These are phyloP conservation scores for Diabrotica undecimpunctata DNA, from an alignment of 1,140 invertebrate species.

Conservation along the genomic window DNA sequence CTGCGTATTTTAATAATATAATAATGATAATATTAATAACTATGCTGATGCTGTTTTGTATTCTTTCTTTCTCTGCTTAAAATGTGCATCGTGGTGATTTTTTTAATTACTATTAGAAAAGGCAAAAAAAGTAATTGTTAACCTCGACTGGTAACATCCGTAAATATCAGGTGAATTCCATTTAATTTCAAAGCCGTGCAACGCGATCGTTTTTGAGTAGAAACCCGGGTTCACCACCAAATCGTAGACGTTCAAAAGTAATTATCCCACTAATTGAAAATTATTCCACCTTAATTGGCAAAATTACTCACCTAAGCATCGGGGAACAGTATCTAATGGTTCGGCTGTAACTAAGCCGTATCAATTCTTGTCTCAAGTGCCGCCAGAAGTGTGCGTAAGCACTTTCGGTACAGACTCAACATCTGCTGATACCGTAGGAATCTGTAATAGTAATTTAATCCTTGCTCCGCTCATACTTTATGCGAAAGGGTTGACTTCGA, in stretches of 20 bases:
- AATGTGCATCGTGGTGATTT: no score
- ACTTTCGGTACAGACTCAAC: constrained; percentile 11
- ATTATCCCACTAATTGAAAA: constrained; percentile 17
- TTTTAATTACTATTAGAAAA: no score
- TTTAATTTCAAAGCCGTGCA: neutral
- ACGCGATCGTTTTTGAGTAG: constrained; percentile 9
- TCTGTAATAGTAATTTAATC: constrained; percentile 21
- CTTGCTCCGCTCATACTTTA: constrained; percentile 6
- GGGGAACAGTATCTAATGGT: constrained; percentile 17
- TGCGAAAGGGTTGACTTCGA: neutral
- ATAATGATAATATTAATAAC: no score
- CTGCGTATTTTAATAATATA: no score
- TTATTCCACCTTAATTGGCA: constrained; percentile 19
- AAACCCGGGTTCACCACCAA: constrained; percentile 11
- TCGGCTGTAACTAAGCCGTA: constrained; percentile 18
- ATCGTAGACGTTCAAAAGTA: constrained; percentile 13
- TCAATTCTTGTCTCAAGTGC: constrained; percentile 21
- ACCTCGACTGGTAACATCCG: no score
- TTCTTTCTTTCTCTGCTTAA: no score
- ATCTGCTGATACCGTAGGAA: constrained; percentile 21
- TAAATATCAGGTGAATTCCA: neutral
- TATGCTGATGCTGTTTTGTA: no score
- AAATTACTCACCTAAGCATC: constrained; percentile 19
- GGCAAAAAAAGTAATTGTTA: no score
- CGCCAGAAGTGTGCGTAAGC: constrained; percentile 16